Evolutionary conservation across 2,888 invertebrate genomes (phyloP).

Genomic region (Nipponacmea schrenckii): DNA sequence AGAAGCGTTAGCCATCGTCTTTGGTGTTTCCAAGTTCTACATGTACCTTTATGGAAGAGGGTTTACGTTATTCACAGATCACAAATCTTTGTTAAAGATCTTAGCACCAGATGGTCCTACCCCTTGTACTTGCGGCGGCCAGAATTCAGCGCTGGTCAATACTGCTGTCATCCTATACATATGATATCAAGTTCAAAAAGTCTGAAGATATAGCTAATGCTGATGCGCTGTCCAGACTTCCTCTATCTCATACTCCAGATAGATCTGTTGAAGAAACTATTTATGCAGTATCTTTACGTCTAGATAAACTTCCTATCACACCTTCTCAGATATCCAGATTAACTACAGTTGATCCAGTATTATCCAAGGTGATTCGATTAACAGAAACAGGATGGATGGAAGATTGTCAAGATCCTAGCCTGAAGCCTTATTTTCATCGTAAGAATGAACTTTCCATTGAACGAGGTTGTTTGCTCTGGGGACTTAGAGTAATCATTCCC

Average conservation of each 20-base stretch:
- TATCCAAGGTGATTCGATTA: slow-evolving; percentile 25
- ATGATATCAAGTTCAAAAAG: slow-evolving; percentile 10
- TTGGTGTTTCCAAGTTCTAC: slow-evolving; percentile 14
- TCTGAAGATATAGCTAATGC: slow-evolving; percentile 3
- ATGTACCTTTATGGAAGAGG: slow-evolving; percentile 52
- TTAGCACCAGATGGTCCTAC: not conserved
- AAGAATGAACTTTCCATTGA: slow-evolving; percentile 34
- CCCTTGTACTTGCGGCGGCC: slow-evolving; percentile 7
- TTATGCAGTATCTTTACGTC: slow-evolving; percentile 30
- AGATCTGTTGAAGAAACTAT: slow-evolving; percentile 15
- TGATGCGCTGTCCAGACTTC: slow-evolving; percentile 12
- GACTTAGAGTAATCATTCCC: slow-evolving; percentile 37
- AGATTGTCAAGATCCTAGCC: not conserved
- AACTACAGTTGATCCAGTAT: slow-evolving; percentile 23
- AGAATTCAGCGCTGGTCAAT: slow-evolving; percentile 14
- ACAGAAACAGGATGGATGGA: slow-evolving; percentile 27
- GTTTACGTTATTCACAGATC: too few relatives aligned
- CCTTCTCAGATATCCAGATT: slow-evolving; percentile 15
- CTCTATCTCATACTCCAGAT: not conserved
- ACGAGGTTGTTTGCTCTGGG: slow-evolving; percentile 42
- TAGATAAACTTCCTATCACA: slow-evolving; percentile 47
- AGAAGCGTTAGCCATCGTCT: slow-evolving; percentile 55
- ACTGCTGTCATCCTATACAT: not conserved
- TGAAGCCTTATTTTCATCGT: slow-evolving; percentile 26
- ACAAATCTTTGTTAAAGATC: not conserved